These are phyloP conservation scores for Ephialtes manifestator DNA, from an alignment of 2,888 invertebrate species.

Conservation along the genomic window DNA sequence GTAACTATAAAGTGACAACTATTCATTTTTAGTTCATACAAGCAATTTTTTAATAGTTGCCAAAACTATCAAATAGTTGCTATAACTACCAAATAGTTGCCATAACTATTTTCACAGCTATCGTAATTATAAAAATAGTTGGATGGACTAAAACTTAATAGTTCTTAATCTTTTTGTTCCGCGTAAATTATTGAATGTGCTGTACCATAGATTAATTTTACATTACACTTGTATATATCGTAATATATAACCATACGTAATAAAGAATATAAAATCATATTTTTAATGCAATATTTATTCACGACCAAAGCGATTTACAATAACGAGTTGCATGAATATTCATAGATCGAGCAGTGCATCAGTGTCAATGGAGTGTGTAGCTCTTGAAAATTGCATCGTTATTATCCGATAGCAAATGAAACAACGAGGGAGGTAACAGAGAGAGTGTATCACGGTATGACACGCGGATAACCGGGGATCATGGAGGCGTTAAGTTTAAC, in stretches of 20 bases:
- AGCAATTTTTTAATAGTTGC: no score
- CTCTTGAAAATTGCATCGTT: slow-evolving; percentile 46
- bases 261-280: not conserved
- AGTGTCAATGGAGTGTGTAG: slow-evolving; percentile 37
- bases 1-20: no score
- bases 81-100: no score
- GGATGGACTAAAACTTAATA: no score
- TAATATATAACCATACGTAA: not conserved
- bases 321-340: slow-evolving; percentile 26
- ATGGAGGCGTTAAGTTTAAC: slow-evolving; percentile 67
- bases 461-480: slow-evolving; percentile 65
- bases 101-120: no score
- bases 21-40: no score
- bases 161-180: no score
- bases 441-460: slow-evolving; percentile 57
- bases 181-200: no score
- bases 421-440: slow-evolving; percentile 14
- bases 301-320: not conserved
- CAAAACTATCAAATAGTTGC: no score
- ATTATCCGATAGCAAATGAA: slow-evolving; percentile 44
- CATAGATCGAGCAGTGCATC: slow-evolving; percentile 12
- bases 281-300: not conserved
- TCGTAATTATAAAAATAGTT: no score
- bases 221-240: no score
- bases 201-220: no score